Base-by-base conservation (phyloP, 2,797 vertebrate species). In the Simalia tracyae region DNA sequence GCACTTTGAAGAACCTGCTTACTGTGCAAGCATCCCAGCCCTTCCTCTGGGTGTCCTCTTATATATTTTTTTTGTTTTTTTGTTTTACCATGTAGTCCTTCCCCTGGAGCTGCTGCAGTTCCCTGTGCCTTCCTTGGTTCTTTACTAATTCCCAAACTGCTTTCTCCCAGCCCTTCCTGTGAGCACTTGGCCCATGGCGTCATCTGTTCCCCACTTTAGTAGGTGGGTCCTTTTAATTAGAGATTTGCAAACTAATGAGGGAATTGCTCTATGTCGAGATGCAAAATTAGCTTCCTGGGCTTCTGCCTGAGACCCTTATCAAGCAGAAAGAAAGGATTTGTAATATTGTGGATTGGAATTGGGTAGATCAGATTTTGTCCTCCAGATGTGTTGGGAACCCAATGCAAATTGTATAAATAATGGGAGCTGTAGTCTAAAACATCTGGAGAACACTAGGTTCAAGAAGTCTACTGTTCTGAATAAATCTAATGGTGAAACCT, bases 171-270 rank as follows among this genome's bases (percentile, higher is more conserved):
- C 87, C 61, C 81, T 89, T 50, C 87, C 87, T 66, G 11, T 26
- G 28, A 89, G 81, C 36, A 61, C 56, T 84, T 89, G 63, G 81
- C 81, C 42, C 15, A 5, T 60, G 72, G 91, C 87, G 14, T 46
- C 86, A 12, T 26, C 91, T 64, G 68, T 64, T 63, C 46, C 72
- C 46, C 31, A 66, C 87, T 89, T 86, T 85, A 86, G 17, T 92
- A 85, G 88, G 61, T 72, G 63, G 81, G 63, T 50, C n/a, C 91
- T 66, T 90, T 89, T 89, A 89, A 91, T 91, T 68, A 89, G 50
- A 92, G 54, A 89, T 85, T 31, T 86, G 61, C 31, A 86, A 89
- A 50, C 17, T 76, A 66, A 76, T 9, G 61, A 87, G 36, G 22
- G 81, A 63, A 92, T 87, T 9, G 42, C 31, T 87, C 42, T 0